Conservation (phyloP, 2,888 invertebrate genomes). For the Argyra leucocephala region DNA sequence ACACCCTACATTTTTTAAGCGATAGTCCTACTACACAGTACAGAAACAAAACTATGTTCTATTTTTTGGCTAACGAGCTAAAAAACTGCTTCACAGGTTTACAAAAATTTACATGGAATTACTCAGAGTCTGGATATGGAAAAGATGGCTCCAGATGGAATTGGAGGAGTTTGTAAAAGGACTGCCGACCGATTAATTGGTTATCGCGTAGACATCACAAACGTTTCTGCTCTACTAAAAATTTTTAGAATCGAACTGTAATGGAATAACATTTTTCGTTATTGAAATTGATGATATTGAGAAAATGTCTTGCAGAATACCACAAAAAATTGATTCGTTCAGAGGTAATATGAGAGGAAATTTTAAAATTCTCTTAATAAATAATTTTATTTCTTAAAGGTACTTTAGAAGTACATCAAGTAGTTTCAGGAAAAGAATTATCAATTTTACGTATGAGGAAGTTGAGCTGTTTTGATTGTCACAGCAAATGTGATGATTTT, state of each 20-base stretch:
- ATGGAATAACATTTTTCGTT: background rate
- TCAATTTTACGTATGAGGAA: too few species aligned
- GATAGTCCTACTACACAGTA: slow-evolving; percentile 16
- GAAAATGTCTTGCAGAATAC: too few species aligned
- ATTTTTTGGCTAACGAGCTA: background rate
- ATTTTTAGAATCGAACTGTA: background rate
- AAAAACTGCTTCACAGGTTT: background rate
- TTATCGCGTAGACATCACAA: background rate
- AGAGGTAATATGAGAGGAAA: too few species aligned
- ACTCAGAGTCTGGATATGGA: slow-evolving; percentile 14
- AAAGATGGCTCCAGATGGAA: slow-evolving; percentile 15
- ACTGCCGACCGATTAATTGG: background rate
- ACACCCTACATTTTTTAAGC: slow-evolving; percentile 14
- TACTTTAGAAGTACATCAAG: too few species aligned
- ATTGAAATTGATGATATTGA: too few species aligned
- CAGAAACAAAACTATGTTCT: slow-evolving; percentile 12
- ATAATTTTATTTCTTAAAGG: too few species aligned
- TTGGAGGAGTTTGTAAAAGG: slow-evolving; percentile 12
- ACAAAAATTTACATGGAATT: slow-evolving; percentile 13
- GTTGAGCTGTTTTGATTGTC: too few species aligned
- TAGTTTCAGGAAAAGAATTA: too few species aligned
- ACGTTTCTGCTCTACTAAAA: background rate
- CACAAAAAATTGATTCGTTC: too few species aligned
- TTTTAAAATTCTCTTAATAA: too few species aligned
- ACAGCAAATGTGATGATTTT: too few species aligned